Evolutionary conservation across 2,888 invertebrate species (phyloP), one percentile per base, ranked within the genome.

Genomic region (Drosophila parthenogenetica): DNA sequence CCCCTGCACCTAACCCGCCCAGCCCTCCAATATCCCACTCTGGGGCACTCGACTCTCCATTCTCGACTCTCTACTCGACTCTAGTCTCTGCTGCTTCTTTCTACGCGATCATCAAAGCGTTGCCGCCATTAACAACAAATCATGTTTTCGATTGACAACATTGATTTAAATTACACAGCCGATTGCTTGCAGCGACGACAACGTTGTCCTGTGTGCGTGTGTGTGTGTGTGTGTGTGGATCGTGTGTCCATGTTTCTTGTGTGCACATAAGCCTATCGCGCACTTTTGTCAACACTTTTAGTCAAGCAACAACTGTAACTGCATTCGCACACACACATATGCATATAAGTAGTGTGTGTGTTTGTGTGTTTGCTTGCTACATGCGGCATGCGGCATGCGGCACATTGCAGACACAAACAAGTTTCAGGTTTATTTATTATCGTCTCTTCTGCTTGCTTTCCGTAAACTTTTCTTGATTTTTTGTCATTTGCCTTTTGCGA

Each of bases 141-240:
- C 89, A 89, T 89, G 90, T 86, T 89, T 89, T 79, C 87, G 91
- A 90, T 91, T 90, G 90, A 90, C 90, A 90, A 89, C 89, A 86
- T 85, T 90, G 91, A 90, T 90, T 90, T 89, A 87, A 90, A 90
- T 90, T 90, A 89, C 89, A 90, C 81, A 87, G 83, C 73, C 87
- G 77, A 88, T 87, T 89, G 86, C 81, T 81, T 85, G 81, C 81
- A 76, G 63, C 76, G 65, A 72, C 79, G 57, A 58, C 77, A 60
- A 69, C 69, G 49, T 49, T 49, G 49, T 63, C 62, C 63, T 57
- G 48, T 32, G 49, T 37, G 16, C 17, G 22, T 40, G 11, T 49
- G 29, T 53, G 17, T 43, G 60, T 54, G 66, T 64, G 63, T 73
- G 51, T 63, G 50, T 76, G 66, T 72, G 74, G 62, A 73, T 67